These are phyloP conservation scores for Drosophila basisetae DNA, from an alignment of 2,888 invertebrate genomes.

Conservation along the genomic window DNA sequence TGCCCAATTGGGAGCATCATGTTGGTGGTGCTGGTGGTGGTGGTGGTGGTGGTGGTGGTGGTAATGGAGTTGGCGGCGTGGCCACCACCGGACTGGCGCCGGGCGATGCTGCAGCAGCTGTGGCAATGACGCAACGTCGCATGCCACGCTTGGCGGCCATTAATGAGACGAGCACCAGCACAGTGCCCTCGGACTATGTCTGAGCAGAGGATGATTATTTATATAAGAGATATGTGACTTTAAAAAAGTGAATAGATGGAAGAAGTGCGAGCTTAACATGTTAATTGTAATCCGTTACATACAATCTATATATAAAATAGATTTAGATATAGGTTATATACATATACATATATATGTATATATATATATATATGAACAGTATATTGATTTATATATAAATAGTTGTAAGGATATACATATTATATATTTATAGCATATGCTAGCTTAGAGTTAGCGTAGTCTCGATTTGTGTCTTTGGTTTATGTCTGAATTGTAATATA, in stretches of 20 bases:
- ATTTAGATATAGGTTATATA: constrained; percentile 38
- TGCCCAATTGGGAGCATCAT: constrained; percentile 84
- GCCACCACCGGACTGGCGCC: constrained; percentile 51
- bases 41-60: constrained; percentile 20
- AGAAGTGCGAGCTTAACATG: constrained; percentile 64
- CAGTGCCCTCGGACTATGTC: constrained; percentile 88
- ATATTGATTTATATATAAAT: constrained; percentile 34
- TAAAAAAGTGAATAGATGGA: constrained; percentile 49
- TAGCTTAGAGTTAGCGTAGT: constrained; percentile 66
- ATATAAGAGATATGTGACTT: constrained; percentile 56
- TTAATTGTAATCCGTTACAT: constrained; percentile 56
- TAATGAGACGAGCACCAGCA: constrained; percentile 87
- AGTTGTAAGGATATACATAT: constrained; percentile 35
- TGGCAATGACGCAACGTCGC: constrained; percentile 82
- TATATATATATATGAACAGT: constrained; percentile 32
- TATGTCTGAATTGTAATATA: constrained; percentile 72
- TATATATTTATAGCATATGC: constrained; percentile 52
- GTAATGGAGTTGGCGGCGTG: constrained; percentile 40
- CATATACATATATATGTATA: constrained; percentile 19
- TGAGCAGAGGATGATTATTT: constrained; percentile 62
- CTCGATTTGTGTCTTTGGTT: constrained; percentile 71
- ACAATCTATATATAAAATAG: constrained; percentile 47
- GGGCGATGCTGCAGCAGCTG: constrained; percentile 32
- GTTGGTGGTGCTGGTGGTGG: constrained; percentile 58
- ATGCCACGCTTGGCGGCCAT: constrained; percentile 86